Conservation (phyloP, 2,888 invertebrate genomes). For the Andrena chrysosceles region DNA sequence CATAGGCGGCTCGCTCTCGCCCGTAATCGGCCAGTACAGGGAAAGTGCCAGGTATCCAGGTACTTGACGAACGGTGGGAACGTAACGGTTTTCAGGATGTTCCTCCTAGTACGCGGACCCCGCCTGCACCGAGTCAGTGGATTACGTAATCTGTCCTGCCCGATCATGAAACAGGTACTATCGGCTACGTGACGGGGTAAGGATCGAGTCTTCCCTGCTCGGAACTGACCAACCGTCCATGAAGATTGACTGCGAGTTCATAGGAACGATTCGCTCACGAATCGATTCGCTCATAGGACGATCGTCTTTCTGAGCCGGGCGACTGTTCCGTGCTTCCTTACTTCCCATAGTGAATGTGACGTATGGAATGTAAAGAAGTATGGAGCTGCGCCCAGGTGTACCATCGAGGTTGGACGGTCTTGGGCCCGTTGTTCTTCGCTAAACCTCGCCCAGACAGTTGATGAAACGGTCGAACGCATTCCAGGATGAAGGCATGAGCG, state of each 20-base stretch:
- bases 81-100: slow-evolving; percentile 27
- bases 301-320: slow-evolving; percentile 84
- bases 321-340: slow-evolving; percentile 97
- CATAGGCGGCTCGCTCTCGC: not conserved
- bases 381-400: slow-evolving; percentile 88
- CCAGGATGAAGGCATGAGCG: not conserved
- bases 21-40: slow-evolving; percentile 8
- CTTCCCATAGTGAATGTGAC: slow-evolving; percentile 95
- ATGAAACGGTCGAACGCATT: slow-evolving; percentile 18
- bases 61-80: slow-evolving; percentile 23
- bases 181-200: slow-evolving; percentile 8
- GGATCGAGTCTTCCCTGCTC: slow-evolving; percentile 1
- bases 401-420: slow-evolving; percentile 49
- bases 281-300: no score
- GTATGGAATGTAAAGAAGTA: slow-evolving; percentile 99
- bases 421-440: slow-evolving; percentile 14
- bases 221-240: slow-evolving; percentile 13
- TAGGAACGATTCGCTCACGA: not conserved
- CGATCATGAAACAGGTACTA: not conserved
- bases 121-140: slow-evolving; percentile 30
- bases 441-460: slow-evolving; percentile 19
- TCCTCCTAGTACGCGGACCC: not conserved
- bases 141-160: slow-evolving; percentile 42
- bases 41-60: slow-evolving; percentile 44
- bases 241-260: not conserved